Evolutionary conservation across 2,113 vertebrate species (phyloP).

Genomic region (Excalfactoria chinensis): DNA sequence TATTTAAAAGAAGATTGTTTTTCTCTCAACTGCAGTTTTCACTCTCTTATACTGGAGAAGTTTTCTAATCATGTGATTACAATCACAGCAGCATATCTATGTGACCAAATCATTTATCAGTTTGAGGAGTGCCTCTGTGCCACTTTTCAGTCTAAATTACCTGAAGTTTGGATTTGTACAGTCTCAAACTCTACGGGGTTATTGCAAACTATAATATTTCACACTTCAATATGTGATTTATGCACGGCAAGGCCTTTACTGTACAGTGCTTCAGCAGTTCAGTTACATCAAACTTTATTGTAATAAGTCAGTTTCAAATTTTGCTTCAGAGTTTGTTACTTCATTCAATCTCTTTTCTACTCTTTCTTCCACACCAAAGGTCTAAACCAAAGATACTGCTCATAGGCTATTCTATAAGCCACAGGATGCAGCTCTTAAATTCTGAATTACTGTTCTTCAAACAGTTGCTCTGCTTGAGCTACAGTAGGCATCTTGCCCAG

Average conservation of each 20-base stretch:
- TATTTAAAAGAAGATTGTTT: not conserved
- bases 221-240: not conserved
- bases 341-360: not conserved
- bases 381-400: not conserved
- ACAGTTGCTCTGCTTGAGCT: not conserved
- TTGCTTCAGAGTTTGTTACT: not conserved
- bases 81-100: not conserved
- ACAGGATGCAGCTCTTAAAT: not conserved
- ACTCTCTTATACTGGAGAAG: not conserved
- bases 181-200: not conserved
- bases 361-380: not conserved
- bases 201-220: not conserved
- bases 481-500: not conserved
- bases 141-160: not conserved
- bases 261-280: not conserved
- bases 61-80: not conserved
- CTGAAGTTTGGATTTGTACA: not conserved
- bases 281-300: not conserved
- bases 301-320: not conserved
- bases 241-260: not conserved
- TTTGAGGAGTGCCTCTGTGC: not conserved
- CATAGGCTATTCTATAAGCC: not conserved
- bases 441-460: not conserved
- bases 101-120: not conserved
- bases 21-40: not conserved